These are phyloP conservation scores for Sinhomidia bicolor DNA, from an alignment of 2,888 invertebrate genomes.

Conservation along the genomic window DNA sequence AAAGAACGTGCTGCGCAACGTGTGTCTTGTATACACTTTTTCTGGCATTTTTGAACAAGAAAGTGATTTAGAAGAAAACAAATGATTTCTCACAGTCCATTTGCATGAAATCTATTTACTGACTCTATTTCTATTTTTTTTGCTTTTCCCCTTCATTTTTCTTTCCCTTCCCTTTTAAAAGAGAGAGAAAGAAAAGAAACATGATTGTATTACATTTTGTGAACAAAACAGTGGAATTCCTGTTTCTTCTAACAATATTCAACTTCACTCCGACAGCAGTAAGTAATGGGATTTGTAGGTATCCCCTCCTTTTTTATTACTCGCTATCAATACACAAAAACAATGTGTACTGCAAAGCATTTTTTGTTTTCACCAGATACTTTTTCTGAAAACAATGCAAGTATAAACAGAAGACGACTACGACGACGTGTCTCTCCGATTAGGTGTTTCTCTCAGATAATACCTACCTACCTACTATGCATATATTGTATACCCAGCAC, in stretches of 20 bases:
- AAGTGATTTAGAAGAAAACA: slow-evolving; percentile 74
- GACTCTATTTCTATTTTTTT: slow-evolving; percentile 46
- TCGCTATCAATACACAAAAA: slow-evolving; percentile 46
- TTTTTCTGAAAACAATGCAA: neutral
- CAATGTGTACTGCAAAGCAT: slow-evolving; percentile 9
- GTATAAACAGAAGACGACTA: neutral
- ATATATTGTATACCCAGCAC: too few relatives aligned
- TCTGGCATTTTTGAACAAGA: slow-evolving; percentile 55
- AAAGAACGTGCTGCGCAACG: neutral
- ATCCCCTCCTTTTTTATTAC: slow-evolving; percentile 45
- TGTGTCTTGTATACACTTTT: slow-evolving; percentile 15
- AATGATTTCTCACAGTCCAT: slow-evolving; percentile 74
- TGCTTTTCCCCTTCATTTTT: slow-evolving; percentile 38
- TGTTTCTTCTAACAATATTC: slow-evolving; percentile 17
- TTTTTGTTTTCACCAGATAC: slow-evolving; percentile 14
- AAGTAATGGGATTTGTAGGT: slow-evolving; percentile 56
- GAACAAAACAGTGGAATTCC: slow-evolving; percentile 27
- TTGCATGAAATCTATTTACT: slow-evolving; percentile 71
- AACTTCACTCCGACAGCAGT: neutral
- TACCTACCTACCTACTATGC: neutral
- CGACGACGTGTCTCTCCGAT: neutral
- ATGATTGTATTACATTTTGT: slow-evolving; percentile 44
- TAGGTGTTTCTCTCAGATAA: neutral
- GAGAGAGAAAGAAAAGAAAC: slow-evolving; percentile 22
- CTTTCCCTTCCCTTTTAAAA: slow-evolving; percentile 29